phyloP scores from a whole-genome alignment of 2,888 invertebrate genomes.

The Spodoptera littoralis region DNA sequence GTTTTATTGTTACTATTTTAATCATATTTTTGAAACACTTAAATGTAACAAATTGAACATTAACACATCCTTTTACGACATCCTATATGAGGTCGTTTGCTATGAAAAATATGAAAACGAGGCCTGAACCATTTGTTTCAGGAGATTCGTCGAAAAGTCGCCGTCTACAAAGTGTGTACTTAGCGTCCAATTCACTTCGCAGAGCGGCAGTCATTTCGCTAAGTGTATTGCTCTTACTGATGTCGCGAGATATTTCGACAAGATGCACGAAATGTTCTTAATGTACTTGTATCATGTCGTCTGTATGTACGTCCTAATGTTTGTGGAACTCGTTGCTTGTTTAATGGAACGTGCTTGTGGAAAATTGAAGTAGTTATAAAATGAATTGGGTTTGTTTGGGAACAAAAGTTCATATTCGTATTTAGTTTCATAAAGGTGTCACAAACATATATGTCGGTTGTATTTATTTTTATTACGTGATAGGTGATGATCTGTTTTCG shows the following conservation, averaged over 20 bases:
- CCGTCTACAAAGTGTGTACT: constrained; percentile 26
- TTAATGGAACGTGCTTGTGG: background rate
- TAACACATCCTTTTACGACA: background rate
- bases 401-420: too few relatives aligned
- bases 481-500: too few relatives aligned
- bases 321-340: background rate
- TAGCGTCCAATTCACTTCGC: constrained; percentile 37
- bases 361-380: background rate
- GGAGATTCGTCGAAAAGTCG: background rate
- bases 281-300: too few relatives aligned
- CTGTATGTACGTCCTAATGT: constrained; percentile 4
- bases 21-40: too few relatives aligned
- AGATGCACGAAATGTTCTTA: constrained; percentile 17
- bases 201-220: constrained; percentile 27
- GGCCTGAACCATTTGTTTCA: constrained; percentile 18
- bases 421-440: too few relatives aligned
- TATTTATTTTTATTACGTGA: too few relatives aligned
- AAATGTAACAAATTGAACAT: too few relatives aligned
- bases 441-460: too few relatives aligned
- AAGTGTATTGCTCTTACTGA: constrained; percentile 45
- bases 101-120: background rate
- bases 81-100: background rate
- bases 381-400: too few relatives aligned
- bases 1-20: too few relatives aligned
- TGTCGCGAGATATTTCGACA: constrained; percentile 21